Evolutionary conservation across 2,797 vertebrate genomes (phyloP).

Genomic region (Decapterus maruadsi): DNA sequence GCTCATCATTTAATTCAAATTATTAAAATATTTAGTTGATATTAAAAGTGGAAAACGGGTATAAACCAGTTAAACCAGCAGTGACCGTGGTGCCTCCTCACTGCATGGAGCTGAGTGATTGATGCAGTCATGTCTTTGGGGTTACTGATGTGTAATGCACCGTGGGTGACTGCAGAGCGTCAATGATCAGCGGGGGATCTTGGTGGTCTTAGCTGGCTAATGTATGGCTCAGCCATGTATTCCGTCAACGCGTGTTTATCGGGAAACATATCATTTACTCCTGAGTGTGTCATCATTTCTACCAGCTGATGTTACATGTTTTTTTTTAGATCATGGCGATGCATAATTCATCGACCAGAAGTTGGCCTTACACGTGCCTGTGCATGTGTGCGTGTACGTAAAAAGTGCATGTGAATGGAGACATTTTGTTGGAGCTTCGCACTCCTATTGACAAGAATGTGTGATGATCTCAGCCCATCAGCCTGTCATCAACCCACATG

Average conservation of each 20-base stretch:
- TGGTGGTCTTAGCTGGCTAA: slow-evolving; percentile 46
- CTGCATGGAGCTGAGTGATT: slow-evolving; percentile 14
- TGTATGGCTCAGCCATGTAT: slow-evolving; percentile 52
- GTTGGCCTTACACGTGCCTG: slow-evolving; percentile 15
- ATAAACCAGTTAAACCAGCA: background rate
- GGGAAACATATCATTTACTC: slow-evolving; percentile 66
- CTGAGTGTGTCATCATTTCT: slow-evolving; percentile 56
- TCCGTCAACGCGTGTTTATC: slow-evolving; percentile 59
- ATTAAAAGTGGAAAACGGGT: background rate
- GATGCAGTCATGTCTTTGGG: slow-evolving; percentile 37
- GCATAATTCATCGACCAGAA: slow-evolving; percentile 55
- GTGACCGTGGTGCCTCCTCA: background rate
- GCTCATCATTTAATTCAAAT: background rate
- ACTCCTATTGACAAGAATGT: slow-evolving; percentile 74
- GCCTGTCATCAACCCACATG: slow-evolving; percentile 74
- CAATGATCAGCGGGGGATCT: slow-evolving; percentile 42
- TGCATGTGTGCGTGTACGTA: slow-evolving; percentile 11
- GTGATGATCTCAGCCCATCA: slow-evolving; percentile 65
- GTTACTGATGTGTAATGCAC: slow-evolving; percentile 33
- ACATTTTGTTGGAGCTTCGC: slow-evolving; percentile 61
- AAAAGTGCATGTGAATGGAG: slow-evolving; percentile 30
- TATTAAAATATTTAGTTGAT: background rate
- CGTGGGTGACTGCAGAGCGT: slow-evolving; percentile 50
- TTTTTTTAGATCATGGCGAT: slow-evolving; percentile 66
- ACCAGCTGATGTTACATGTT: slow-evolving; percentile 49